Percentiles rank a stretch among this genome's conserved stretches.
Conservation (phyloP, 2,888 invertebrate species). For the Helicoverpa assulta region DNA sequence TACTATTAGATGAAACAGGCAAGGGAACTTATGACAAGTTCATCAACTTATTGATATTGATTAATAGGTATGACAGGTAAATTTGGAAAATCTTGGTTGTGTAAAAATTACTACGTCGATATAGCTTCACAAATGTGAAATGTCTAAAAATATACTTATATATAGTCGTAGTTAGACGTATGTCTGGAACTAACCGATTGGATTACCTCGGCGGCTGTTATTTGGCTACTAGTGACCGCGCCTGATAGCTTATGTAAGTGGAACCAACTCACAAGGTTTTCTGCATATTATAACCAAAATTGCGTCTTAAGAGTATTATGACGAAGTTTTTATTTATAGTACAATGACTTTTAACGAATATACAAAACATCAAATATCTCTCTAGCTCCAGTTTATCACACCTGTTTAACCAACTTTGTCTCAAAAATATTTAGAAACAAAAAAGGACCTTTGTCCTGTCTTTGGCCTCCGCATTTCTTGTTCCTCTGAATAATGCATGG, state of each 20-base stretch:
- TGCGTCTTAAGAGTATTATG: neutral
- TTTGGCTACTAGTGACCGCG: conserved; percentile 4
- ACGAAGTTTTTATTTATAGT: neutral
- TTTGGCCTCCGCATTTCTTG: conserved; percentile 9
- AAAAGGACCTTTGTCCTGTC: conserved; percentile 3
- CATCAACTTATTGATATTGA: too few relatives aligned
- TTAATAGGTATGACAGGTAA: too few relatives aligned
- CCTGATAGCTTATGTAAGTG: conserved; percentile 1
- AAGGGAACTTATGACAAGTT: too few relatives aligned
- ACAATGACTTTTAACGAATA: neutral
- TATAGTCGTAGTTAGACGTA: conserved; percentile 3
- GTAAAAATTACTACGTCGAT: neutral
- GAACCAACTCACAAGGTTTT: neutral
- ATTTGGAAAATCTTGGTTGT: neutral
- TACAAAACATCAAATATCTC: neutral
- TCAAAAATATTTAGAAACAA: conserved; percentile 15
- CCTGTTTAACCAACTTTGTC: neutral
- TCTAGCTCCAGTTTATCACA: neutral
- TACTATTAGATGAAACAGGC: too few relatives aligned
- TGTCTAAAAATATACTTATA: neutral
- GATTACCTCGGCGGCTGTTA: conserved; percentile 9
- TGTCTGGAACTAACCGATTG: conserved; percentile 36
- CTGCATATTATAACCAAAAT: neutral
- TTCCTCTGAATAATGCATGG: conserved; percentile 46
- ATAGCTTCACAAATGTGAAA: neutral